Base-by-base conservation (phyloP, 2,113 vertebrate species). In the Sakesphorus luctuosus region DNA sequence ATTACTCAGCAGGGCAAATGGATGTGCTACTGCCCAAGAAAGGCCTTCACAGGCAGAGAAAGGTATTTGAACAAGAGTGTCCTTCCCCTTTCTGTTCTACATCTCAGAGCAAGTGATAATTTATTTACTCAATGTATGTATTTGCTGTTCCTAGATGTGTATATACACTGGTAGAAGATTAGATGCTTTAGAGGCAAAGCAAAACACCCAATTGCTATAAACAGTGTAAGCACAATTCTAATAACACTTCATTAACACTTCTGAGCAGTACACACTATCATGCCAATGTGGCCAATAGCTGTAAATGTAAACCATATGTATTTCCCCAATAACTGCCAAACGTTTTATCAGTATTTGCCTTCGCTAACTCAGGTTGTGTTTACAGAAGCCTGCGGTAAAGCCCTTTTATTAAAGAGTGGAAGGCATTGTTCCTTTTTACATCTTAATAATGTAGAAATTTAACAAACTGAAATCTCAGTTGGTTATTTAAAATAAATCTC, bases 351-450 rank as follows among this genome's bases (percentile, higher is more conserved):
- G 14, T 73, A 35, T 69, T 77, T 80, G 18, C 13, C 31, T n/a
- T n/a, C 61, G 4, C 6, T 63, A 47, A 79, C 50, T 47, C 49
- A 89, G 26, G 21, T 7, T 59, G 14, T 17, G 33, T 58, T 75
- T 50, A 25, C 12, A 79, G 58, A 53, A 50, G 3, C 5, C 21
- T 50, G 25, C 38, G n/a, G 23, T 50, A 65, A 84, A 72, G 18
- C 11, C 9, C 7, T 62, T 68, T 46, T 31, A 43, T 35, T 59
- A 29, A 66, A 65, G 17, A 36, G 3, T 2, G 14, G 11, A 5
- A 3, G 1, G 0, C 0, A 6, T 7, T 62, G 10, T 35, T 62
- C 0, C 38, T 26, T 50, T 50, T 13, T 50, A 26, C 24, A 52
- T 52, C 50, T 52, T 52, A 26, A 52, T 52, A 8, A 17, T n/a